Evolutionary conservation across 2,113 vertebrate species (phyloP).

Genomic region (Parus major): DNA sequence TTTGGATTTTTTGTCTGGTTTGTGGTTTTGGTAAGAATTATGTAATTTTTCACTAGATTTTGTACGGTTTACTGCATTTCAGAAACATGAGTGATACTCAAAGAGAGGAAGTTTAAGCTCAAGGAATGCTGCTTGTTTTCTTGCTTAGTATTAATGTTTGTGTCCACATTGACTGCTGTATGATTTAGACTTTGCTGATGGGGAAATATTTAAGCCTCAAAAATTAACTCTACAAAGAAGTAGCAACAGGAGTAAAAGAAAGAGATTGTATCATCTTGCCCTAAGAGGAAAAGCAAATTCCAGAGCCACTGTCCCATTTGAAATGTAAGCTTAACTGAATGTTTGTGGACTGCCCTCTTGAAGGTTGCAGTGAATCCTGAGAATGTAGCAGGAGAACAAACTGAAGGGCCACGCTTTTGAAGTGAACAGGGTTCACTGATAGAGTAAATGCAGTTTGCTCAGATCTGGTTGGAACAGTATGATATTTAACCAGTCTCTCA

Average conservation of each 20-base stretch:
- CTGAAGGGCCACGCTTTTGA: not conserved
- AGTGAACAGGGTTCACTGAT: not conserved
- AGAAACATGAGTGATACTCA: not conserved
- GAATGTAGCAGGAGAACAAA: not conserved
- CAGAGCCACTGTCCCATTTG: not conserved
- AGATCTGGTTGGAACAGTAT: not conserved
- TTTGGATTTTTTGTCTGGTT: not conserved
- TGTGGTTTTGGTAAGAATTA: not conserved
- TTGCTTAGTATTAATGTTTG: not conserved
- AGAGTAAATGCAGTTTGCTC: not conserved
- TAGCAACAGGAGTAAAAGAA: not conserved
- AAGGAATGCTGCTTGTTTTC: not conserved
- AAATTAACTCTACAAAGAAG: not conserved
- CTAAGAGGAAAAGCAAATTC: not conserved
- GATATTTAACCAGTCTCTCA: not conserved
- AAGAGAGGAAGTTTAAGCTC: not conserved
- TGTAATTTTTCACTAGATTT: not conserved
- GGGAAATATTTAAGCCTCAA: not conserved
- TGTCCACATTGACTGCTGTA: not conserved
- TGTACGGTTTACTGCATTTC: not conserved
- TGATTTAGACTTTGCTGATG: not conserved
- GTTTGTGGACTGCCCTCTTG: not conserved
- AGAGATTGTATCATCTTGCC: not conserved
- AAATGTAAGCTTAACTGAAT: not conserved
- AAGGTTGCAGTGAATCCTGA: not conserved